These are phyloP conservation scores for Polypterus senegalus DNA, from an alignment of 2,113 vertebrate species.

Conservation along the genomic window DNA sequence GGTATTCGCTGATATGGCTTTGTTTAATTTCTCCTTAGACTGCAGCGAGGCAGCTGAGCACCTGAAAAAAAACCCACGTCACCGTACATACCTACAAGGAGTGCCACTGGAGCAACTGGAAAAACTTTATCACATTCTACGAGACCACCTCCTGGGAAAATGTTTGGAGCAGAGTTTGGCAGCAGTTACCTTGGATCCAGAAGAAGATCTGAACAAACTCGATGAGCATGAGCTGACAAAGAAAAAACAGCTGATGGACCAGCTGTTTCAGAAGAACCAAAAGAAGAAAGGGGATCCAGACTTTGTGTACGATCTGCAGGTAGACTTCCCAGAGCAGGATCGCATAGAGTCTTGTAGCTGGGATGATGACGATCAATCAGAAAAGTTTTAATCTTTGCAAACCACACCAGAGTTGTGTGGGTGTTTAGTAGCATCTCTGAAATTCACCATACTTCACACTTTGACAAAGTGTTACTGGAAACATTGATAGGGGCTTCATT, in stretches of 20 bases:
- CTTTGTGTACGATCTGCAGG: slow-evolving; percentile 77
- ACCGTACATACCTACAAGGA: slow-evolving; percentile 62
- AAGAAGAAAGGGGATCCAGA: slow-evolving; percentile 66
- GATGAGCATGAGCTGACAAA: slow-evolving; percentile 67
- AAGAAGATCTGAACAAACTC: slow-evolving; percentile 88
- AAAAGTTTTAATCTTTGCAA: slow-evolving; percentile 48
- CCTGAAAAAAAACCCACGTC: slow-evolving; percentile 72
- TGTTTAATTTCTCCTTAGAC: slow-evolving; percentile 43
- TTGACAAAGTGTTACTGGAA: too few species aligned
- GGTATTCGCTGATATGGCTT: too few species aligned
- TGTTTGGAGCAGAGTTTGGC: slow-evolving; percentile 51
- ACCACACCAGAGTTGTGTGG: too few species aligned
- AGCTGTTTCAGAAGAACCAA: slow-evolving; percentile 76
- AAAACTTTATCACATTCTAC: slow-evolving; percentile 63
- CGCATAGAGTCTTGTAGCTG: slow-evolving; percentile 68
- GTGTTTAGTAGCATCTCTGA: too few species aligned
- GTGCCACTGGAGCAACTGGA: slow-evolving; percentile 65
- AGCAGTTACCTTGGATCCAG: slow-evolving; percentile 52
- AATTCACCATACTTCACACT: too few species aligned
- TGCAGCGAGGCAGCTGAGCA: slow-evolving; percentile 68
- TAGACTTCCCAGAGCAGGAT: slow-evolving; percentile 63
- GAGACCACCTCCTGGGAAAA: slow-evolving; percentile 59
- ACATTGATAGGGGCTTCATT: too few species aligned
- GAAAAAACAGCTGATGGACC: slow-evolving; percentile 81
- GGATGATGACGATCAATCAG: slow-evolving; percentile 65